Percentiles rank a stretch among this genome's conserved stretches.
Conservation (phyloP, 1,140 invertebrate genomes). For the Myzus persicae region DNA sequence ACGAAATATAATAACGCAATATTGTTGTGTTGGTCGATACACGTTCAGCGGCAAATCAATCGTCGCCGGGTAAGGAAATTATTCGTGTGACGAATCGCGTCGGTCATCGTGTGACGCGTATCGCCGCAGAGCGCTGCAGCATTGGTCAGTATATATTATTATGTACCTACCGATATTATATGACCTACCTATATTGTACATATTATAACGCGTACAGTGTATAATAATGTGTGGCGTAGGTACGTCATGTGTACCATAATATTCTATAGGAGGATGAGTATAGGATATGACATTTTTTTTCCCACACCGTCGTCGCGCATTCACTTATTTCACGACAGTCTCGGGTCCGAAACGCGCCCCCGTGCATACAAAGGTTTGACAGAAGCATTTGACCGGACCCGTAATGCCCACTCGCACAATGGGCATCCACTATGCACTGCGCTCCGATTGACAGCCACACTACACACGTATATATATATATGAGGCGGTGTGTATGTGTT, state of each 20-base stretch:
- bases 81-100: constrained; percentile 38
- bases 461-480: neutral
- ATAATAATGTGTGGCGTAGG: neutral
- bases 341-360: neutral
- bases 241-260: neutral
- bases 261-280: neutral
- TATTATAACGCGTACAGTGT: neutral
- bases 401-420: neutral
- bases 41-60: constrained; percentile 12
- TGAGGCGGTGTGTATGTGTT: neutral
- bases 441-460: constrained; percentile 32
- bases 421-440: neutral
- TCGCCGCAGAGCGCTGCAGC: neutral
- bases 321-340: constrained; percentile 13
- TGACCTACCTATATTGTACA: neutral
- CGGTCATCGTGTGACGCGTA: constrained; percentile 22
- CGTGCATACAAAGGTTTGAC: constrained; percentile 47
- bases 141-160: neutral
- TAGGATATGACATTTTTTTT: constrained; percentile 37
- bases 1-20: neutral
- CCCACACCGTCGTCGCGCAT: neutral
- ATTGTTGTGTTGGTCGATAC: neutral
- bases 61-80: neutral
- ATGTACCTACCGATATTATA: neutral
- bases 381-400: constrained; percentile 58